phyloP scores from a whole-genome alignment of 2,113 vertebrate species.

The Perca schrenkii region DNA sequence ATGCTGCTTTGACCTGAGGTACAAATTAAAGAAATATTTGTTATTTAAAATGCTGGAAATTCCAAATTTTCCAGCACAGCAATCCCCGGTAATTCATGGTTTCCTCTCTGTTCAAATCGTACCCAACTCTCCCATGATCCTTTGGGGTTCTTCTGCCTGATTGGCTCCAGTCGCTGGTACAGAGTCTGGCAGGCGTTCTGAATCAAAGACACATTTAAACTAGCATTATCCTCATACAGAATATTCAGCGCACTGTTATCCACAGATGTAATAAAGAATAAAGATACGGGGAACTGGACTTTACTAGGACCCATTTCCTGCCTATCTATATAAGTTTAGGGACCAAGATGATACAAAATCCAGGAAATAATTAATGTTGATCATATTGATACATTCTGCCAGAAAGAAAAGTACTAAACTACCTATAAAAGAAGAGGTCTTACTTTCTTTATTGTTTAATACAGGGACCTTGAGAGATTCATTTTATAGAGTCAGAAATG shows the following conservation, averaged over 20 bases:
- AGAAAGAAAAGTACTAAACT: too few relatives aligned
- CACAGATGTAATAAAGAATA: background rate
- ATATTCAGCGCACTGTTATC: too few relatives aligned
- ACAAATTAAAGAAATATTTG: slow-evolving; percentile 1
- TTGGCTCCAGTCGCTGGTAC: slow-evolving; percentile 87
- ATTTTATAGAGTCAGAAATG: too few relatives aligned
- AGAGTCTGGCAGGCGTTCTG: slow-evolving; percentile 92
- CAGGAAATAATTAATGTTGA: too few relatives aligned
- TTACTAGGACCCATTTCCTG: slow-evolving; percentile 85
- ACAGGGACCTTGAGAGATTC: too few relatives aligned
- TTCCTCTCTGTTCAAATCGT: slow-evolving; percentile 2
- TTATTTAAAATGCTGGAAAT: background rate
- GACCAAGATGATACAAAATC: too few relatives aligned
- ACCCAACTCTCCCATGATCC: slow-evolving; percentile 93
- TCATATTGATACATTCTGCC: too few relatives aligned
- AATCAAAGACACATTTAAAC: background rate
- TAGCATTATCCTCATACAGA: background rate
- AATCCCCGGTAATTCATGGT: background rate
- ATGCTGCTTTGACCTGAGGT: slow-evolving; percentile 85
- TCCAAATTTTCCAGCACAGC: background rate
- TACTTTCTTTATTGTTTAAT: too few relatives aligned
- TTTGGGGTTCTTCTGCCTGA: slow-evolving; percentile 86
- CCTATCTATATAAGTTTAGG: too few relatives aligned
- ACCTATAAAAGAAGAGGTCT: too few relatives aligned
- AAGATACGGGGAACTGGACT: background rate